Base-by-base conservation (phyloP, 2,797 vertebrate species). In the Gymnothorax javanicus region DNA sequence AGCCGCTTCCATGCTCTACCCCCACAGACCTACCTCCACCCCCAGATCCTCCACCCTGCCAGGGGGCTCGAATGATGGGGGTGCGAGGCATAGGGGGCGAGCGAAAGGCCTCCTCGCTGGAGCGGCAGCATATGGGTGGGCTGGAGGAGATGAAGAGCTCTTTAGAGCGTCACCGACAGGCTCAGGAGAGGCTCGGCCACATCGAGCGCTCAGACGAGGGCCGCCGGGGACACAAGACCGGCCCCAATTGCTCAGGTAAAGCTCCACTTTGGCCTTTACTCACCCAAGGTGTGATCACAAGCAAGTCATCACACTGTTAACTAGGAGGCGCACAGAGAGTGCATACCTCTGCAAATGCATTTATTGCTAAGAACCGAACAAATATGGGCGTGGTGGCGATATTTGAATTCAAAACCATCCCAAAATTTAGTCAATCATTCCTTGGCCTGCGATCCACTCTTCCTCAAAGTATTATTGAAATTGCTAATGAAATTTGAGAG, bases 11-110 rank as follows among this genome's bases (percentile, higher is more conserved):
- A 64, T 27, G 57, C 50, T 73, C 87, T 54, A 43, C 83, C 27
- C 60, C n/a, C 7, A 1, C 94, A 99, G 98, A 98, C 96, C 97
- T 99, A 96, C 99, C 99, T 96, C 99, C 98, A 93, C 98, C 99
- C 92, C 98, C 98, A 60, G 99, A 99, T 90, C 98, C 99, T 57
- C 98, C 99, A 86, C 98, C 98, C 87, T 96, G 95, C 96, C 98
- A 99, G 96, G 97, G 96, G 92, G 94, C 96, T 93, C 98, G 97
- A 69, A 94, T 98, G 90, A 98, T 97, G 82, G 95, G 95, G 93
- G 93, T 92, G 89, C 96, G 89, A 92, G 95, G 95, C 91, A 89
- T 96, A 92, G 85, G 91, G 92, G 94, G 93, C 91, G 98, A 99
- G 77, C 97, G 97, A 91, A 98, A 98, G 96, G 97, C 97, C 90